phyloP scores from a whole-genome alignment of 2,888 invertebrate species.

The Standfussiana lucernea region DNA sequence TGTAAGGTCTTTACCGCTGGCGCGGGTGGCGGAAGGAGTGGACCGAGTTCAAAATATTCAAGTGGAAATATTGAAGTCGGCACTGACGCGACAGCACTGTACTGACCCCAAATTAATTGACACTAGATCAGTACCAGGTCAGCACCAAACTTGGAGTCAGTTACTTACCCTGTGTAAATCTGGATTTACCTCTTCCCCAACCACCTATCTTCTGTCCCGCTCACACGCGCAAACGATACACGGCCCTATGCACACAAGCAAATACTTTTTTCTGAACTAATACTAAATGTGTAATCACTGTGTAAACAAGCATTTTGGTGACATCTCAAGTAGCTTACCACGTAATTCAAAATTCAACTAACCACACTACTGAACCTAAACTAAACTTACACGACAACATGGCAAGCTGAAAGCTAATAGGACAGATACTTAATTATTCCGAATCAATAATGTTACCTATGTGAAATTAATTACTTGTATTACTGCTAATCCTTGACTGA shows the following conservation, averaged over 20 bases:
- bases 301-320: neutral
- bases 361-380: neutral
- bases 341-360: conserved; percentile 5
- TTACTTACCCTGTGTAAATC: too few relatives aligned
- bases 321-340: neutral
- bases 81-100: too few relatives aligned
- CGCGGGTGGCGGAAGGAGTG: too few relatives aligned
- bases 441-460: conserved; percentile 43
- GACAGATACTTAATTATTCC: conserved; percentile 22
- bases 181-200: too few relatives aligned
- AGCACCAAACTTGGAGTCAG: too few relatives aligned
- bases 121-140: too few relatives aligned
- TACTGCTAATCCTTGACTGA: conserved; percentile 38
- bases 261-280: neutral
- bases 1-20: too few relatives aligned
- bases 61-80: too few relatives aligned
- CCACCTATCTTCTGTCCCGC: too few relatives aligned
- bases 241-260: neutral
- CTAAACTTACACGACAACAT: neutral
- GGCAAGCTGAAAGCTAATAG: conserved; percentile 7
- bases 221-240: neutral
- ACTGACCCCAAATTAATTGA: too few relatives aligned
- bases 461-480: conserved; percentile 51
- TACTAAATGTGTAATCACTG: neutral
- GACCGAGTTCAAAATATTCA: too few relatives aligned